Evolutionary conservation across 2,113 vertebrate species (phyloP), one percentile per base, ranked within the genome.

Genomic region (Gadus chalcogrammus): DNA sequence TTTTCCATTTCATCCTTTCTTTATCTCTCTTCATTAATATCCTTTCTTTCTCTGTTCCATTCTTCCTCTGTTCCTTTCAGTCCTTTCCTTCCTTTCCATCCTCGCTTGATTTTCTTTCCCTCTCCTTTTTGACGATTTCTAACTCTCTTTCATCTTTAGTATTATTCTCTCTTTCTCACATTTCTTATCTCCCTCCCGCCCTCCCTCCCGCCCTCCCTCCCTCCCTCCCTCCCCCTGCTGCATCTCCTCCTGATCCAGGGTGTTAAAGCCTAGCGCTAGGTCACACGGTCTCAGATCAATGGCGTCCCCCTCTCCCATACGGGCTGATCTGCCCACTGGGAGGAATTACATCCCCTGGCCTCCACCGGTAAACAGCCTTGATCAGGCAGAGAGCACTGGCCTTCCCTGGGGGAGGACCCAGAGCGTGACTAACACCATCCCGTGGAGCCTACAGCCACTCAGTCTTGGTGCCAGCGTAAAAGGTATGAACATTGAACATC

Each of bases 41-140:
- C 31, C 31, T 35, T 35, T 35, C 31, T 35, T 35, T 35, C 31
- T 35, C 31, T 35, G 31, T 35, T 5, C 31, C 31, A 35, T 35
- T 58, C 84, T 89, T 84, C 90, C 12, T 15, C 6, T 15, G 3
- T 55, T 55, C 3, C 12, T 55, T 55, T 55, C 53, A 12, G 9
- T 55, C 12, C 53, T 55, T 7, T 55, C 16, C 8, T 55, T 11
- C 8, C 16, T 55, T 55, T 13, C 53, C 17, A 24, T 18, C 60
- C n/a, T 61, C 18, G 1, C 17, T 61, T 22, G 4, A 3, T 61
- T 48, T 13, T 17, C 55, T 13, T 5, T 13, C 55, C n/a, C 55
- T 13, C 55, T 60, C 3, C 53, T 55, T 55, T 55, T 55, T 3
- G 53, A 15, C 12, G 53, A 16, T 55, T 55, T 55, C 53, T 16